Evolutionary conservation across 1,140 invertebrate genomes (phyloP).

Genomic region (Plutomurus gul): DNA sequence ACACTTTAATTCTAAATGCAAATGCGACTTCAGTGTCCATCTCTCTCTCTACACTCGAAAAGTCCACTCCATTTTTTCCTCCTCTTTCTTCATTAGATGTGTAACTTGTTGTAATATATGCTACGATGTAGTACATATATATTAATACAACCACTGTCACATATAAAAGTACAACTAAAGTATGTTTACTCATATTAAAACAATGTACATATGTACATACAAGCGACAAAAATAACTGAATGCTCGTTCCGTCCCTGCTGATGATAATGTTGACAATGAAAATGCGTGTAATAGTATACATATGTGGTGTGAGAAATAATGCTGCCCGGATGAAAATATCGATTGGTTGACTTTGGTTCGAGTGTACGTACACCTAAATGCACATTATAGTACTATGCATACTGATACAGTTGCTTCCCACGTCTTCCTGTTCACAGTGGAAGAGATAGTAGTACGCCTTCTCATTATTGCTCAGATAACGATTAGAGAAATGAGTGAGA

Average conservation of each 20-base stretch:
- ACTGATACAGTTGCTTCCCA: too few relatives aligned
- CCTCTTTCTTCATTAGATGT: not conserved
- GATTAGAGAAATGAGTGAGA: conserved; percentile 10
- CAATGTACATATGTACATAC: too few relatives aligned
- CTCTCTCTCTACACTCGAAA: not conserved
- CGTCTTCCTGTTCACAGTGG: too few relatives aligned
- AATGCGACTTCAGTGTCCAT: conserved; percentile 11
- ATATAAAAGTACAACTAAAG: not conserved
- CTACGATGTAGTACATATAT: too few relatives aligned
- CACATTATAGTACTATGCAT: not conserved
- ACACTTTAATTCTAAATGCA: conserved; percentile 18
- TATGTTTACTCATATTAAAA: not conserved
- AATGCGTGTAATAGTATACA: not conserved
- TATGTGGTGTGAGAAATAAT: not conserved
- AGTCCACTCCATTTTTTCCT: not conserved
- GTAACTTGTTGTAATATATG: too few relatives aligned
- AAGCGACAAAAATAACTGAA: too few relatives aligned
- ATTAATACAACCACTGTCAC: too few relatives aligned
- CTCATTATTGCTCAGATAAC: conserved; percentile 26
- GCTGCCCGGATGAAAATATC: conserved; percentile 8
- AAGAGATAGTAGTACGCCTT: not conserved
- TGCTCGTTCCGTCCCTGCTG: not conserved
- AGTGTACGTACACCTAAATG: not conserved
- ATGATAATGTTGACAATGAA: not conserved
- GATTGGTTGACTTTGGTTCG: conserved; percentile 11